Percentiles rank a stretch among this genome's conserved stretches.
Evolutionary conservation across 2,888 invertebrate species (phyloP).

Genomic region (Phalangium opilio): DNA sequence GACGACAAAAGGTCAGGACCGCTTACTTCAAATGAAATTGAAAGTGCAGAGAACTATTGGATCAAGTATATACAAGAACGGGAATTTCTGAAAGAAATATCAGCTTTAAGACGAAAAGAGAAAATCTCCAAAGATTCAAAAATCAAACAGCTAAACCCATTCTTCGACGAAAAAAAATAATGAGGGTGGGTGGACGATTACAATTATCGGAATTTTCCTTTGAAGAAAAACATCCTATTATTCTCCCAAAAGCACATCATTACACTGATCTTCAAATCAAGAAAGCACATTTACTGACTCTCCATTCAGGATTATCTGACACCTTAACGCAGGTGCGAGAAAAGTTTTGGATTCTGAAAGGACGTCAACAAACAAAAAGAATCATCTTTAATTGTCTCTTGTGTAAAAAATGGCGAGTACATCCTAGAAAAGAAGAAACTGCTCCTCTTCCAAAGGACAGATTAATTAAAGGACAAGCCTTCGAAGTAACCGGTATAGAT

Average conservation of each 20-base stretch:
- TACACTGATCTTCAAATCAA: not conserved
- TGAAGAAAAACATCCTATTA: not conserved
- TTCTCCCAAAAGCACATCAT: not conserved
- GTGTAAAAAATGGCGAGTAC: not conserved
- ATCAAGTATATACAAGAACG: too few species aligned
- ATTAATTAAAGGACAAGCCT: not conserved
- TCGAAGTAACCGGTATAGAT: not conserved
- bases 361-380: not conserved
- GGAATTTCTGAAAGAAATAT: too few species aligned
- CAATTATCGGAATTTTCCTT: not conserved
- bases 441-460: not conserved
- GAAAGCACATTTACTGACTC: not conserved
- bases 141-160: too few species aligned
- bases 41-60: too few species aligned
- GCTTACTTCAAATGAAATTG: too few species aligned
- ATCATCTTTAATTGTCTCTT: not conserved
- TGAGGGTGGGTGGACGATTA: slow-evolving; percentile 1
- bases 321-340: slow-evolving; percentile 1
- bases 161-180: not conserved
- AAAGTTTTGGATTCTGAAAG: not conserved
- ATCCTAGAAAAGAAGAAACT: not conserved
- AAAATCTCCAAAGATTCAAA: too few species aligned
- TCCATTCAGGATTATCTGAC: slow-evolving; percentile 1
- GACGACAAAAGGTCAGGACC: too few species aligned
- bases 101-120: too few species aligned